phyloP scores from a whole-genome alignment of 2,888 invertebrate species.

The Brassicogethes aeneus region DNA sequence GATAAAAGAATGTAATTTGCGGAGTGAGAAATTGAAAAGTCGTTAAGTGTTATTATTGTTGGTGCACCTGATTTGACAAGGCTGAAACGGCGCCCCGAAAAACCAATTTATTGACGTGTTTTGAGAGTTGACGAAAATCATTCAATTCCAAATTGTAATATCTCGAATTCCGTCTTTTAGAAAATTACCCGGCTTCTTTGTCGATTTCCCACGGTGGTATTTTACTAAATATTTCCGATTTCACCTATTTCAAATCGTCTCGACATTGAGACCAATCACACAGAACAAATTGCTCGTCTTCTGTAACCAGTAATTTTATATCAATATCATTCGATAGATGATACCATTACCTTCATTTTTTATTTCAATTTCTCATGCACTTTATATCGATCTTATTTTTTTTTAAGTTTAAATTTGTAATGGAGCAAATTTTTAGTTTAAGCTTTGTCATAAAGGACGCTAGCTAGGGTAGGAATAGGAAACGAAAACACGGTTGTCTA shows the following conservation, averaged over 20 bases:
- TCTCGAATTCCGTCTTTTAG: constrained; percentile 12
- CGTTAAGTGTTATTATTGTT: not conserved
- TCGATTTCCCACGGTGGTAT: constrained; percentile 16
- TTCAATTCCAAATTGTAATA: constrained; percentile 16
- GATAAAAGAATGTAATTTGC: no score
- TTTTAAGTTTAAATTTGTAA: no score
- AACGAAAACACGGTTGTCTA: constrained; percentile 17
- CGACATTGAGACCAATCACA: constrained; percentile 9
- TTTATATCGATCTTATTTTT: no score
- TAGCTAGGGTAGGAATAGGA: constrained; percentile 8
- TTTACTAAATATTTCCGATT: constrained; percentile 17
- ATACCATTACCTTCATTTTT: not conserved
- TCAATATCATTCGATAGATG: no score
- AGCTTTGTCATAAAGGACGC: no score
- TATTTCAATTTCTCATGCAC: no score
- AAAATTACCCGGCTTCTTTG: constrained; percentile 13
- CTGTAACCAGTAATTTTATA: constrained; percentile 5
- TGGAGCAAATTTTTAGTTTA: no score
- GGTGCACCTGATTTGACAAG: constrained; percentile 15
- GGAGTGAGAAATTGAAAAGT: not conserved
- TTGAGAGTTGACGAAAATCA: constrained; percentile 19
- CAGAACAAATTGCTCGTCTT: constrained; percentile 8
- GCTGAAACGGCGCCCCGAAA: constrained; percentile 18
- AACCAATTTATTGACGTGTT: constrained; percentile 24
- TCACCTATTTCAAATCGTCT: constrained; percentile 13